Percentiles rank a stretch among this genome's conserved stretches.
phyloP scores from a whole-genome alignment of 2,113 vertebrate genomes.

The Dicaeum eximium region DNA sequence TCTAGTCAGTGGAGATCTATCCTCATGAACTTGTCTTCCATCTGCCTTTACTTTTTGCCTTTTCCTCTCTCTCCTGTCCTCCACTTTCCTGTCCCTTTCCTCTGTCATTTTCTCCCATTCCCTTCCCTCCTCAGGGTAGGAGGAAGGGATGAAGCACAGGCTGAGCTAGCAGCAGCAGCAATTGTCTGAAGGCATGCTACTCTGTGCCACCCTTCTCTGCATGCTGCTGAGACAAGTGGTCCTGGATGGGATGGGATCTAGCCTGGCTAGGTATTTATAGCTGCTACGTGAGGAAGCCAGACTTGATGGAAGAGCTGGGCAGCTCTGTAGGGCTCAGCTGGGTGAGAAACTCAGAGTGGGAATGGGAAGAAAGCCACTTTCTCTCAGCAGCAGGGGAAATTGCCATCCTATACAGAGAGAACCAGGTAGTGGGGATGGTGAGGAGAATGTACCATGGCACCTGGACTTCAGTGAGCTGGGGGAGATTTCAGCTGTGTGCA shows the following conservation, averaged over 20 bases:
- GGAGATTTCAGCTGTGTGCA: not conserved
- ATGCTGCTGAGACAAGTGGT: not conserved
- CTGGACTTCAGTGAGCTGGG: not conserved
- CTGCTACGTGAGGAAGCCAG: not conserved
- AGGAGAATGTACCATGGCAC: not conserved
- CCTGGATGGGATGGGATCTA: not conserved
- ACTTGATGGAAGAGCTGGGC: not conserved
- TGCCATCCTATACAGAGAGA: not conserved
- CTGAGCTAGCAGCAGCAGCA: not conserved
- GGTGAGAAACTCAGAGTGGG: not conserved
- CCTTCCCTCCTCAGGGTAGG: not conserved
- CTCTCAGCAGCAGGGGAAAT: not conserved
- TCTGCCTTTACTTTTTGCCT: not conserved
- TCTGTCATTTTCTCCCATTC: not conserved
- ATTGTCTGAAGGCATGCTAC: not conserved
- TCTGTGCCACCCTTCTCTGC: not conserved
- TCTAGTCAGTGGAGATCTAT: not conserved
- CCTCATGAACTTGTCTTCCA: not conserved
- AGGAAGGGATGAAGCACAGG: not conserved
- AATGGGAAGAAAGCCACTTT: not conserved
- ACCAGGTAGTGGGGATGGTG: not conserved
- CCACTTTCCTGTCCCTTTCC: not conserved
- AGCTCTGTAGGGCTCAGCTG: not conserved
- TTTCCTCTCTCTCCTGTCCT: not conserved
- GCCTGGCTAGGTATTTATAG: not conserved